These are phyloP conservation scores for Gymnogyps californianus DNA, from an alignment of 2,113 vertebrate species.

Conservation along the genomic window DNA sequence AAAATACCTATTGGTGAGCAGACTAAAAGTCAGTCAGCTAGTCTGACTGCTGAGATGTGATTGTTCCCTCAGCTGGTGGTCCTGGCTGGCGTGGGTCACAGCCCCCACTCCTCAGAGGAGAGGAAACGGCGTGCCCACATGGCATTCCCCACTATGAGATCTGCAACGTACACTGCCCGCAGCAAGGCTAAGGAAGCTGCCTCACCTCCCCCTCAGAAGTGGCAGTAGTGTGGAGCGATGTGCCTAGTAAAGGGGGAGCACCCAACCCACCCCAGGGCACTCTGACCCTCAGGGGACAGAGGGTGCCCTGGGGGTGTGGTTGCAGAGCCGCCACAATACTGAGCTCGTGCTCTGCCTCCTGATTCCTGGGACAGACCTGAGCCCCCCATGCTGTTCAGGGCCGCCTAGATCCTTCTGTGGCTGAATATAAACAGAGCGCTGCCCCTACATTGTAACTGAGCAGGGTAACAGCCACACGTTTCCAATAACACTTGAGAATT, in stretches of 20 bases:
- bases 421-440: background rate
- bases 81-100: background rate
- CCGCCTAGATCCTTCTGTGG: background rate
- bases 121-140: fast-evolving
- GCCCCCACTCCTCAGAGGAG: background rate
- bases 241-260: background rate
- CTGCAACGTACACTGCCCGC: fast-evolving
- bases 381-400: background rate
- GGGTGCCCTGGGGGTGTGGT: background rate
- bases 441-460: background rate
- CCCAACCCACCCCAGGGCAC: too few relatives aligned
- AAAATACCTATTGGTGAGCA: background rate
- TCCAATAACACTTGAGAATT: background rate
- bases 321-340: fast-evolving
- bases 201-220: background rate
- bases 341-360: background rate
- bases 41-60: background rate
- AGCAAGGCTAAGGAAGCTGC: background rate
- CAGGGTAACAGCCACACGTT: background rate
- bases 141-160: background rate
- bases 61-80: background rate
- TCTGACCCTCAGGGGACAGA: background rate
- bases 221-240: background rate
- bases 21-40: background rate
- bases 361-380: background rate